These are phyloP conservation scores for Portunus trituberculatus DNA, from an alignment of 1,140 invertebrate species.

Conservation along the genomic window DNA sequence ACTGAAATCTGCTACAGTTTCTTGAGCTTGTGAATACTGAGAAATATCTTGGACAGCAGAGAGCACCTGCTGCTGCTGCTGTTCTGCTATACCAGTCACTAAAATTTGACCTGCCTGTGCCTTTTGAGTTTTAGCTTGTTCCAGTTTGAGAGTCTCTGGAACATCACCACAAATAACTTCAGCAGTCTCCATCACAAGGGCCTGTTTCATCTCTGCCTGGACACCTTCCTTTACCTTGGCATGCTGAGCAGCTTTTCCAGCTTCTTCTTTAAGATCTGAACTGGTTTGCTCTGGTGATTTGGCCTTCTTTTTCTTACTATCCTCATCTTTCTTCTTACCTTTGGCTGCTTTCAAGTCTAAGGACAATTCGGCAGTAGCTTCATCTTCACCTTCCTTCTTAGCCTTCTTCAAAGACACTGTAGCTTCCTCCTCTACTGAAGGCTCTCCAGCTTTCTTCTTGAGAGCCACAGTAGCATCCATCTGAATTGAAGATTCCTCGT, in stretches of 20 bases:
- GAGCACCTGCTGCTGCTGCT: conserved; percentile 69
- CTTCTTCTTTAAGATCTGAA: too few relatives aligned
- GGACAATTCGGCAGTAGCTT: conserved; percentile 15
- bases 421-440: not conserved
- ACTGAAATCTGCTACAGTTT: conserved; percentile 61
- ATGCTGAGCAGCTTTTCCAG: not conserved
- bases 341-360: not conserved
- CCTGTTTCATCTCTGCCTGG: conserved; percentile 67
- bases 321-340: not conserved
- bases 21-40: conserved; percentile 47
- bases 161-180: conserved; percentile 63
- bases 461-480: not conserved
- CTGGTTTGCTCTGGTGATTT: too few relatives aligned
- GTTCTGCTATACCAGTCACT: conserved; percentile 65
- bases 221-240: conserved; percentile 63
- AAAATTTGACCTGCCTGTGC: conserved; percentile 57
- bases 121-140: conserved; percentile 70
- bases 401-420: not conserved
- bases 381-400: not conserved
- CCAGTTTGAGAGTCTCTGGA: conserved; percentile 58
- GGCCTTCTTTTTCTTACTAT: too few relatives aligned
- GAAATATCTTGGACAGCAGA: conserved; percentile 64
- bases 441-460: not conserved
- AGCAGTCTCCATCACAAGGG: conserved; percentile 65
- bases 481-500: not conserved